Conservation (phyloP, 2,888 invertebrate genomes). For the Caradrina kadenii region DNA sequence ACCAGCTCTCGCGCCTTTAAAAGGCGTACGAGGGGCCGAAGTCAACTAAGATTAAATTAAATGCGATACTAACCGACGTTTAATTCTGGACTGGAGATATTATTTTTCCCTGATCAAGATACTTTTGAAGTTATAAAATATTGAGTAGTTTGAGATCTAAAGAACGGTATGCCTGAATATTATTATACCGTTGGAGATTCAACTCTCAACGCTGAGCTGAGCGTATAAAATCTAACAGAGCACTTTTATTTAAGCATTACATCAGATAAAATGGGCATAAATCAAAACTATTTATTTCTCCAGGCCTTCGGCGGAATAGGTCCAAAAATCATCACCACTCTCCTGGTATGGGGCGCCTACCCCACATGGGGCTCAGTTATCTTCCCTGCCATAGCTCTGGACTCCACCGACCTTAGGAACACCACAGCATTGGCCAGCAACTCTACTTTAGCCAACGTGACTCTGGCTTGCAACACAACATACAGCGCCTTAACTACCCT, state of each 20-base stretch:
- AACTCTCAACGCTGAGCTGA: not conserved
- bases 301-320: slow-evolving; percentile 94
- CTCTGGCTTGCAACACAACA: slow-evolving; percentile 60
- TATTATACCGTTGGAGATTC: too few species aligned
- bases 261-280: too few species aligned
- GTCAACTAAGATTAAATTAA: too few species aligned
- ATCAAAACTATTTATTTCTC: slow-evolving; percentile 12
- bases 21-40: too few species aligned
- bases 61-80: too few species aligned
- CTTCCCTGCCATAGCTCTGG: slow-evolving; percentile 79
- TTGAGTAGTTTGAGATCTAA: too few species aligned
- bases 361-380: slow-evolving; percentile 94
- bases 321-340: slow-evolving; percentile 94
- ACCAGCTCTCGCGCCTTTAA: too few species aligned
- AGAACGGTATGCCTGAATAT: too few species aligned
- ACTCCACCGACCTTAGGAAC: not conserved
- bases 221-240: not conserved
- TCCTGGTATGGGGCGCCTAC: slow-evolving; percentile 93
- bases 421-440: not conserved
- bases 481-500: slow-evolving; percentile 54
- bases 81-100: too few species aligned
- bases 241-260: too few species aligned
- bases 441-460: slow-evolving; percentile 47
- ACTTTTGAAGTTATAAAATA: too few species aligned
- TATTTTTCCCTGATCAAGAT: too few species aligned